Evolutionary conservation across 2,797 vertebrate species (phyloP).

Genomic region (Gadopsis marmoratus): DNA sequence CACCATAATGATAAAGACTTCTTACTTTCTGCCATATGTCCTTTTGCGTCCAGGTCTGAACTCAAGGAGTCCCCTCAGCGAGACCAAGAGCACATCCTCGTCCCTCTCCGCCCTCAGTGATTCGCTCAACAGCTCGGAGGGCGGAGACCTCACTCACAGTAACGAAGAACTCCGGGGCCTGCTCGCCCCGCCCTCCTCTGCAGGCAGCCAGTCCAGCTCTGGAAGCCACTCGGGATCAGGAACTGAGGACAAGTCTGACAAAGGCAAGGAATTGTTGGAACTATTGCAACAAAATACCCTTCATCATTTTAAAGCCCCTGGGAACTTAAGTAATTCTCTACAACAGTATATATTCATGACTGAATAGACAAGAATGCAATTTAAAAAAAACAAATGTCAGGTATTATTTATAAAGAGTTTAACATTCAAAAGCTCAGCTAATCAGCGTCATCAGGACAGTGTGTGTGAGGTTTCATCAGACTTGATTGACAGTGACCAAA

Average conservation of each 20-base stretch:
- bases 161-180: conserved; percentile 92
- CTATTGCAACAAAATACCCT: neutral
- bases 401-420: neutral
- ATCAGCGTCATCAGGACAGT: neutral
- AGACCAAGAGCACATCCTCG: conserved; percentile 97
- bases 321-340: neutral
- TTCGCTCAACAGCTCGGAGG: conserved; percentile 96
- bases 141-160: conserved; percentile 90
- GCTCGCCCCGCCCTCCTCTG: conserved; percentile 92
- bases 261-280: conserved; percentile 85
- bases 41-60: conserved; percentile 76
- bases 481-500: neutral
- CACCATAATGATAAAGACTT: neutral
- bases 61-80: conserved; percentile 89
- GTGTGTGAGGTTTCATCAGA: neutral
- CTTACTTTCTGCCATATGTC: neutral
- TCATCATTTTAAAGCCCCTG: neutral
- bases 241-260: conserved; percentile 94
- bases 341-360: neutral
- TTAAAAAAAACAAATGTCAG: neutral
- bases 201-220: conserved; percentile 91
- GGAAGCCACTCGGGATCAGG: conserved; percentile 90
- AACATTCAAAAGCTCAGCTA: too few species aligned
- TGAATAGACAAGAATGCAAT: neutral
- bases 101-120: conserved; percentile 97